Conservation (phyloP, 1,140 invertebrate genomes). For the Kradibia gibbosae region DNA sequence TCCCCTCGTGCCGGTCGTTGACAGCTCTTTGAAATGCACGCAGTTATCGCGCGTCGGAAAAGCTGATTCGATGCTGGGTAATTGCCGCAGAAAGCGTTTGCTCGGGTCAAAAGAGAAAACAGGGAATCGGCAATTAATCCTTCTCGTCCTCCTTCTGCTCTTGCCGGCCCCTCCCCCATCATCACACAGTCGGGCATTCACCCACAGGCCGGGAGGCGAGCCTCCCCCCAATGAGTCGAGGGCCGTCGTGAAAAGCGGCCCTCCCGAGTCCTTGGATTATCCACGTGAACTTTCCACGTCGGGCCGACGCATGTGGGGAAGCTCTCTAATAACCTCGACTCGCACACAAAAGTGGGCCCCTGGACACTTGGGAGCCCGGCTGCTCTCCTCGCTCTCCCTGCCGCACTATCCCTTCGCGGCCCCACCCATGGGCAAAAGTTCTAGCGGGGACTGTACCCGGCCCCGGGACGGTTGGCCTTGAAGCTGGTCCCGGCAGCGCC, state of each 20-base stretch:
- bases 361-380: not conserved
- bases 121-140: not conserved
- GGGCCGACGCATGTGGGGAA: no score
- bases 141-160: no score
- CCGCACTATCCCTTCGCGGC: not conserved
- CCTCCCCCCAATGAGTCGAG: not conserved
- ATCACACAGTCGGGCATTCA: no score
- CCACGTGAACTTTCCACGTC: not conserved
- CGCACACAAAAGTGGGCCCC: not conserved
- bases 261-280: conserved; percentile 4
- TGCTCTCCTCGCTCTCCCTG: not conserved
- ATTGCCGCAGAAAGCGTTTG: no score
- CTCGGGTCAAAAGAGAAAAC: not conserved
- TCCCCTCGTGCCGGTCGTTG: no score
- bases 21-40: no score
- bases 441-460: conserved; percentile 57
- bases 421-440: conserved; percentile 25
- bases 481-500: conserved; percentile 52
- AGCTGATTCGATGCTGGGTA: no score
- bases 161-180: no score
- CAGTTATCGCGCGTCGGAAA: no score
- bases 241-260: not conserved
- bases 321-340: not conserved
- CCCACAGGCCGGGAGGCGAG: no score
- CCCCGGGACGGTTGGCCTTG: conserved; percentile 63